These are phyloP conservation scores for Calycopis cecrops DNA, from an alignment of 1,140 invertebrate genomes.

Conservation along the genomic window DNA sequence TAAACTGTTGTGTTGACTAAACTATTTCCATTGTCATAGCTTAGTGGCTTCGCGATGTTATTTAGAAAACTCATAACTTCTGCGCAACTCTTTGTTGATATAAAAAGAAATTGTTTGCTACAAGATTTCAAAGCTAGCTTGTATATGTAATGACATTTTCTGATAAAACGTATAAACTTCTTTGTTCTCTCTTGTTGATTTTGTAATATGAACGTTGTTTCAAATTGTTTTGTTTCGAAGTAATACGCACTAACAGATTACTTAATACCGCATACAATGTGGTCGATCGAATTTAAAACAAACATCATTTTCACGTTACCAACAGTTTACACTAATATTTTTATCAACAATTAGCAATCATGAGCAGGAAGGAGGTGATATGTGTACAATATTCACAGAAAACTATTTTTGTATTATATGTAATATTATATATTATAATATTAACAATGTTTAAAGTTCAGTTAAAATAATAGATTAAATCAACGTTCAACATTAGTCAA, in stretches of 20 bases:
- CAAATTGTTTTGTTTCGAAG: slow-evolving; percentile 40
- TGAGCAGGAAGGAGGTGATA: too few species aligned
- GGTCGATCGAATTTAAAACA: slow-evolving; percentile 15
- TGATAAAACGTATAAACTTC: slow-evolving; percentile 62
- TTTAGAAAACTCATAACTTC: slow-evolving; percentile 52
- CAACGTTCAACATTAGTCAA: too few species aligned
- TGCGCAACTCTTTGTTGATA: slow-evolving; percentile 43
- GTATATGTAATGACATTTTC: slow-evolving; percentile 55
- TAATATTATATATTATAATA: too few species aligned
- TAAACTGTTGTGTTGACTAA: slow-evolving; percentile 18
- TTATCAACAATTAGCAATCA: too few species aligned
- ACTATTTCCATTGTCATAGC: slow-evolving; percentile 36
- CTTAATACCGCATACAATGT: slow-evolving; percentile 23
- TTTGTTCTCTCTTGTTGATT: slow-evolving; percentile 56
- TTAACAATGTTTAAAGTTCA: too few species aligned
- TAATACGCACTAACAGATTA: slow-evolving; percentile 26
- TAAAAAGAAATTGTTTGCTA: slow-evolving; percentile 52
- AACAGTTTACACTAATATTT: too few species aligned
- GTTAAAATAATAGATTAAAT: too few species aligned
- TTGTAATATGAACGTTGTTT: slow-evolving; percentile 38
- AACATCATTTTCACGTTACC: not conserved
- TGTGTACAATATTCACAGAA: too few species aligned
- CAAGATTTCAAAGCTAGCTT: slow-evolving; percentile 45
- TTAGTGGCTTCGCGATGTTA: slow-evolving; percentile 31
- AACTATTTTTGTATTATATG: too few species aligned